Percentiles rank a stretch among this genome's conserved stretches.
Conservation (phyloP, 2,797 vertebrate genomes). For the Odontamblyopus rebecca region DNA sequence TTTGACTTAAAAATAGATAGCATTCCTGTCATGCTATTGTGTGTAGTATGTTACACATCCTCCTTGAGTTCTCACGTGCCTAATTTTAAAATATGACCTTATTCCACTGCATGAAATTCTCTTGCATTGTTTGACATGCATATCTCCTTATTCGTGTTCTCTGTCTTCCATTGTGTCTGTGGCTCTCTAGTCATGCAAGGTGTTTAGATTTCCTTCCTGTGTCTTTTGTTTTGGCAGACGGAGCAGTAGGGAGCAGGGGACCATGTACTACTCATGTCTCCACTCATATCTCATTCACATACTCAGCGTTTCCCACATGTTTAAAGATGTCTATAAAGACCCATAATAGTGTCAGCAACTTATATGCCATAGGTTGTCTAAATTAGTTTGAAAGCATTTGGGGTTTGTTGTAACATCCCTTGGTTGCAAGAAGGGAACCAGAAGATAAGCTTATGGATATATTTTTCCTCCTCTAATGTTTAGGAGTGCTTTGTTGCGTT, state of each 20-base stretch:
- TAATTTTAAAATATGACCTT: slow-evolving; percentile 13
- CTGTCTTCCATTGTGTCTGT: slow-evolving; percentile 29
- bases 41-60: background rate
- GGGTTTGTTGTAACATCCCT: background rate
- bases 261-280: slow-evolving; percentile 24
- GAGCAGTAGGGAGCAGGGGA: slow-evolving; percentile 42
- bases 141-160: slow-evolving; percentile 35
- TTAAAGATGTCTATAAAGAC: background rate
- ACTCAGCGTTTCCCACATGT: slow-evolving; percentile 2
- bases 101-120: slow-evolving; percentile 6
- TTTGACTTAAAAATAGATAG: background rate
- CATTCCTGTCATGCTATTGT: background rate
- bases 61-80: slow-evolving; percentile 10
- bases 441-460: background rate
- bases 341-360: background rate
- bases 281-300: slow-evolving; percentile 5
- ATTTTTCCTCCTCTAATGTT: too few species aligned
- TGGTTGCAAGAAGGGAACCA: background rate
- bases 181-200: slow-evolving; percentile 38
- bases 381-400: background rate
- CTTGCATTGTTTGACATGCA: background rate
- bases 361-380: background rate
- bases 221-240: slow-evolving; percentile 58
- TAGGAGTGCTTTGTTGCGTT: too few species aligned
- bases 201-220: slow-evolving; percentile 67